Conservation (phyloP, 2,888 invertebrate genomes). For the Bellardia pandia region DNA sequence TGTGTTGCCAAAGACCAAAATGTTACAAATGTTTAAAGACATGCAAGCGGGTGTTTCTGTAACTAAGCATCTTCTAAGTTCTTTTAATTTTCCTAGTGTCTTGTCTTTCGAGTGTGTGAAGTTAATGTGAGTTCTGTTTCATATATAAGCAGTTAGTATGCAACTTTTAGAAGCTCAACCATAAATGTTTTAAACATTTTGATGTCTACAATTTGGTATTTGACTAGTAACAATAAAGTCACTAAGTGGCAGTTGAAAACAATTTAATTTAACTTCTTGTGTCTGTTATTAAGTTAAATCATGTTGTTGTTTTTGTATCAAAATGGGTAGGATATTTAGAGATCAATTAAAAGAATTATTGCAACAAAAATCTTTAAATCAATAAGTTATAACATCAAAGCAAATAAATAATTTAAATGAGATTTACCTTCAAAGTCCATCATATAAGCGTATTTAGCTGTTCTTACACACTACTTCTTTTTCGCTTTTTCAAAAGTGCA, state of each 20-base stretch:
- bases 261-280: slow-evolving; percentile 12
- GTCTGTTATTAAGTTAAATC: slow-evolving; percentile 11
- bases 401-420: too few relatives aligned
- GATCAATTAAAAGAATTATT: slow-evolving; percentile 9
- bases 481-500: too few relatives aligned
- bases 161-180: slow-evolving; percentile 11
- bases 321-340: background rate
- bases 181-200: slow-evolving; percentile 30
- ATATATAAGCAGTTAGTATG: background rate
- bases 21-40: slow-evolving; percentile 57
- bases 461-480: too few relatives aligned
- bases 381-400: too few relatives aligned
- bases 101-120: background rate
- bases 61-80: background rate
- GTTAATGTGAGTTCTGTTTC: slow-evolving; percentile 6
- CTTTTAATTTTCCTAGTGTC: slow-evolving; percentile 2
- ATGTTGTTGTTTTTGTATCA: background rate
- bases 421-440: too few relatives aligned
- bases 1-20: slow-evolving; percentile 52
- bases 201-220: slow-evolving; percentile 46
- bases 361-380: background rate
- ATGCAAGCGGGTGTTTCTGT: slow-evolving; percentile 61
- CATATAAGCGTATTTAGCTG: too few relatives aligned
- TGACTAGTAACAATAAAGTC: slow-evolving; percentile 17
- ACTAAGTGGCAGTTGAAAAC: slow-evolving; percentile 30